Evolutionary conservation across 2,113 vertebrate species (phyloP), one percentile per base, ranked within the genome.

Genomic region (Rostratula benghalensis): DNA sequence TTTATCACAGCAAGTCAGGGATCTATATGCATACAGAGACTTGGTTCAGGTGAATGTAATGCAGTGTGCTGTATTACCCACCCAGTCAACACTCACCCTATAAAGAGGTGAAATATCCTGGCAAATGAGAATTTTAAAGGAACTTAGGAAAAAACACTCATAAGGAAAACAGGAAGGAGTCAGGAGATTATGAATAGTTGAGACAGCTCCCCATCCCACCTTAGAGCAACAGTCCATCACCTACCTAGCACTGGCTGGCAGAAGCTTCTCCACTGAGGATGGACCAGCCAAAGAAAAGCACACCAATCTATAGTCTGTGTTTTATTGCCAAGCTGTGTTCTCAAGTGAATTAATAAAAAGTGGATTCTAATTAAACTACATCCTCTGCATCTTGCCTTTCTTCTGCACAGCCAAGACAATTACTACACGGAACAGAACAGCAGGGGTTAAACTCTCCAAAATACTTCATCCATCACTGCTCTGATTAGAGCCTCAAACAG

Each of bases 1-100:
- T 96, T 94, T 73, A 91, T 90, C 78, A 65, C 85, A 92, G 70
- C 71, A 95, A 87, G 67, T 71, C 61, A 61, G 48, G 13, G 67
- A 76, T 83, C 75, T 79, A 53, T 41, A 79, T n/a, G 56, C 46
- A 68, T 46, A 91, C 5, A 78, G 65, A 91, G 67, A 92, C 73
- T 73, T 9, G 1, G 30, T 65, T 90, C 85, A 88, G 67, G 82
- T 91, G 61, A 82, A 91, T 17, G 48, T 61, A 90, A 92, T 60
- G 30, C 35, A 73, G 39, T 35, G 68, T 59, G 21, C 35, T 68
- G 61, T 56, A 73, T 22, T 68, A 83, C 4, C 12, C 16, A 1
- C 15, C 8, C 57, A 90, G 39, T 35, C 53, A 83, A 85, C 31
- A 8, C 19, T 75, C 30, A 69, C 51, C 43, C 78, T 71, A n/a